Base-by-base conservation (phyloP, 2,888 invertebrate species). In the Megalurothrips usitatus region DNA sequence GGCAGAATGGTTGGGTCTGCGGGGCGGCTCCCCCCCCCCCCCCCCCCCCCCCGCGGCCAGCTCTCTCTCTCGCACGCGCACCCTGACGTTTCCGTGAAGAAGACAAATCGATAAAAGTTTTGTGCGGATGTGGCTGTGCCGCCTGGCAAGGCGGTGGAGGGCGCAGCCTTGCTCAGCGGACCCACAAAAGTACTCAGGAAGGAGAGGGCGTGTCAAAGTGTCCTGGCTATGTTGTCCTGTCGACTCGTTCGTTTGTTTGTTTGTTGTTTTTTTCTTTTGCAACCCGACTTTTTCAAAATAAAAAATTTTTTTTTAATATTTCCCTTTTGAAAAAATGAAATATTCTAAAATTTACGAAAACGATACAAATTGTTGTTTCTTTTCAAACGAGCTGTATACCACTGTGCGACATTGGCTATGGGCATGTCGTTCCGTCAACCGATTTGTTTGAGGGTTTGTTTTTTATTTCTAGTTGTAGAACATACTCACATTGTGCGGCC, bases 81-180 rank as follows among this genome's bases (percentile, higher is more conserved):
- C 23, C 68, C 23, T 23, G 68, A 23, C 68, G 68, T 68, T 68
- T 23, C 23, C 68, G 68, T 75, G 12, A 75, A 75, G 23, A 75
- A 75, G 68, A 75, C 68, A 75, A 75, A 75, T 75, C 68, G 68
- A 75, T 75, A 75, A 75, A 75, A 75, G 68, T 75, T 75, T 75
- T 12, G 68, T 23, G 19, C 19, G 58, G 58, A 58, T 58, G 58
- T 19, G 6, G 58, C 58, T 58, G 52, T 52, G 58, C 19, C 14
- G 58, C 19, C 14, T 58, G 19, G 34, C 34, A 6, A 43, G 34
- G 34, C 34, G 34, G 2, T 43, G n/a, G n/a, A n/a, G n/a, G n/a
- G n/a, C n/a, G n/a, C 34, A 43, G 34, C 34, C 3, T 6, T 43
- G 34, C 3, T 43, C 2, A 43, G 34, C 34, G 34, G 34, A 2